Evolutionary conservation across 64 coral and sea anemone species (phyloP).

Genomic region (Dendrophyllia cribrosa): DNA sequence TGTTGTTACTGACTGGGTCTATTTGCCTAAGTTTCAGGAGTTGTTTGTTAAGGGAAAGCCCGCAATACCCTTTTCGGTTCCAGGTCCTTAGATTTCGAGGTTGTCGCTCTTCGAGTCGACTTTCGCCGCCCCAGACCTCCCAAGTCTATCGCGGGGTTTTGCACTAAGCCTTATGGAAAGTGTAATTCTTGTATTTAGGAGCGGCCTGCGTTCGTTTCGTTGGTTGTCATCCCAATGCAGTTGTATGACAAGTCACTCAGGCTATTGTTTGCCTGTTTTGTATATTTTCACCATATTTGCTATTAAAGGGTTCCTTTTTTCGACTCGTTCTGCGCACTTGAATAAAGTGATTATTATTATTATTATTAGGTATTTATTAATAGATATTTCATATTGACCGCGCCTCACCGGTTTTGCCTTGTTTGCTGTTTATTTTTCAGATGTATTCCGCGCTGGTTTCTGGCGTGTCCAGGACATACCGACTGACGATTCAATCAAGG

Average conservation of each 20-base stretch:
- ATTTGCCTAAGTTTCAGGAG: slow-evolving; percentile 6
- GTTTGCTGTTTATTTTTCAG: background rate
- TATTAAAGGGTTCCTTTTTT: background rate
- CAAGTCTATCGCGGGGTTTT: background rate
- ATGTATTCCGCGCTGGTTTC: slow-evolving; percentile 12
- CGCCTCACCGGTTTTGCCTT: no score
- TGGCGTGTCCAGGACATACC: background rate
- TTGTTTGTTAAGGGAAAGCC: slow-evolving; percentile 39
- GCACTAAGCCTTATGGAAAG: background rate
- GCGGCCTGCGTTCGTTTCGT: background rate
- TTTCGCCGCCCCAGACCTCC: background rate
- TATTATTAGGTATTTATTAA: no score
- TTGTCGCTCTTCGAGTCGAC: background rate
- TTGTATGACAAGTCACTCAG: no score
- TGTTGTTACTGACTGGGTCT: slow-evolving; percentile 35
- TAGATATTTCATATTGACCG: no score
- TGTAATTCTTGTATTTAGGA: background rate
- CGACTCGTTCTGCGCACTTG: no score
- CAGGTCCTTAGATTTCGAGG: background rate
- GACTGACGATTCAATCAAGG: background rate
- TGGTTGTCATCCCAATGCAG: background rate
- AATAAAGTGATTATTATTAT: no score
- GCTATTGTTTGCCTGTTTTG: background rate
- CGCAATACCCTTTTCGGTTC: slow-evolving; percentile 1
- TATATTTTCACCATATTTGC: background rate